A percentile compares a stretch with the other conserved stretches of the same genome.
These are phyloP conservation scores for Priocnemis perturbator DNA, from an alignment of 2,888 invertebrate genomes.

Conservation along the genomic window DNA sequence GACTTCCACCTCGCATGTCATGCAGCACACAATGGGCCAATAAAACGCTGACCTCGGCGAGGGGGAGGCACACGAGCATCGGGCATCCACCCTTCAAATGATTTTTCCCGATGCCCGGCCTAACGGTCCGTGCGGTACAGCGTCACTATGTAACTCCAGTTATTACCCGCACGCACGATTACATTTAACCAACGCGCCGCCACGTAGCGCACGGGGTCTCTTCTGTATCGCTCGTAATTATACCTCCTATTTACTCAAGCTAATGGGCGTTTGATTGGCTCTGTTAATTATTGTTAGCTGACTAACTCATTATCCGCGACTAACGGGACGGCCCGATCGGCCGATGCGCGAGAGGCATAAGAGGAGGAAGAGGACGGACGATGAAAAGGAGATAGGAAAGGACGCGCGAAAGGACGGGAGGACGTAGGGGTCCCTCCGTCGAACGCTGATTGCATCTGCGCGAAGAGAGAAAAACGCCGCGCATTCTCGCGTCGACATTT, in stretches of 20 bases:
- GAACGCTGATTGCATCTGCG: conserved; percentile 13
- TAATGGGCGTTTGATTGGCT: conserved; percentile 63
- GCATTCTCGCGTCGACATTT: too few species aligned
- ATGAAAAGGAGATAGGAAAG: too few species aligned
- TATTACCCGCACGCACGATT: conserved; percentile 46
- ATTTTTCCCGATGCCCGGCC: neutral
- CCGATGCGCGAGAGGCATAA: too few species aligned
- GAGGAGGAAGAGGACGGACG: too few species aligned
- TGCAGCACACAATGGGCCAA: too few species aligned
- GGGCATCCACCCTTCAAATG: conserved; percentile 2
- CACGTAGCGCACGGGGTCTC: conserved; percentile 13
- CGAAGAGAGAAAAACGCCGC: neutral
- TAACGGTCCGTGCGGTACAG: neutral
- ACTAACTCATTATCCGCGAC: conserved; percentile 48
- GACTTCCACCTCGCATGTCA: too few species aligned
- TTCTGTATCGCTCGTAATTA: conserved; percentile 55
- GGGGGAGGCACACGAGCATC: neutral
- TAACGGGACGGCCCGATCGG: conserved; percentile 41
- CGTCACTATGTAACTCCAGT: conserved; percentile 28
- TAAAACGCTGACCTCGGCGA: too few species aligned
- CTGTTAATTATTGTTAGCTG: conserved; percentile 58
- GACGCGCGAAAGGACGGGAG: too few species aligned
- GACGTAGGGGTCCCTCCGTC: conserved; percentile 4
- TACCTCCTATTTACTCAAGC: conserved; percentile 59
- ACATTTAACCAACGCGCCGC: conserved; percentile 7